Percentiles rank a stretch among this genome's conserved stretches.
Evolutionary conservation across 2,113 vertebrate genomes (phyloP).

Genomic region (Empidonax traillii): DNA sequence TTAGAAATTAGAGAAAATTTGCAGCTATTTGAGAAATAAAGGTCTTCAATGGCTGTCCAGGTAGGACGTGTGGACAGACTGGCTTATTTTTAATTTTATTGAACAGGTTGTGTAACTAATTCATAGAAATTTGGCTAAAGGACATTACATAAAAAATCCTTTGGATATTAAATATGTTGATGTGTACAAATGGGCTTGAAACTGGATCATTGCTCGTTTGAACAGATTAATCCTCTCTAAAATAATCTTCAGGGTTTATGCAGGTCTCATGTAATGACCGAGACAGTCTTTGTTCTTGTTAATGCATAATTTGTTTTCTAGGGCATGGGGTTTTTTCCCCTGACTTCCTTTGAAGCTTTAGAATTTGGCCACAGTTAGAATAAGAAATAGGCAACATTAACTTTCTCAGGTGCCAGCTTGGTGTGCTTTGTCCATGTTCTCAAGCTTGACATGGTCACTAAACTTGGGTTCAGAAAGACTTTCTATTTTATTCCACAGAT

Average conservation of each 20-base stretch:
- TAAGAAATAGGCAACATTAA: neutral
- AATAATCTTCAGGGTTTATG: constrained; percentile 7
- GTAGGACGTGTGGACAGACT: neutral
- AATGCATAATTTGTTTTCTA: neutral
- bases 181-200: neutral
- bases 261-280: neutral
- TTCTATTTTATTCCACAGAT: neutral
- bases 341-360: neutral
- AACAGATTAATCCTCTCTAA: neutral
- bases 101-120: neutral
- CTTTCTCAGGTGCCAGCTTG: neutral
- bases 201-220: neutral
- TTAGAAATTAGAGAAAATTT: neutral
- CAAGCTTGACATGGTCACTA: neutral
- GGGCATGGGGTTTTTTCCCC: neutral
- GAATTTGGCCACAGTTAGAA: neutral
- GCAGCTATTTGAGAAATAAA: neutral
- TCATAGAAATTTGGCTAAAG: neutral
- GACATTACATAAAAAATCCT: neutral
- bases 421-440: neutral
- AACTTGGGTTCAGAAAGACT: neutral
- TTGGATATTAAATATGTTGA: neutral
- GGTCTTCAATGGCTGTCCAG: neutral
- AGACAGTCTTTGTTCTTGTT: neutral
- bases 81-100: neutral